Base-by-base conservation (phyloP, 2,888 invertebrate genomes). In the Caenorhabditis sp. region DNA sequence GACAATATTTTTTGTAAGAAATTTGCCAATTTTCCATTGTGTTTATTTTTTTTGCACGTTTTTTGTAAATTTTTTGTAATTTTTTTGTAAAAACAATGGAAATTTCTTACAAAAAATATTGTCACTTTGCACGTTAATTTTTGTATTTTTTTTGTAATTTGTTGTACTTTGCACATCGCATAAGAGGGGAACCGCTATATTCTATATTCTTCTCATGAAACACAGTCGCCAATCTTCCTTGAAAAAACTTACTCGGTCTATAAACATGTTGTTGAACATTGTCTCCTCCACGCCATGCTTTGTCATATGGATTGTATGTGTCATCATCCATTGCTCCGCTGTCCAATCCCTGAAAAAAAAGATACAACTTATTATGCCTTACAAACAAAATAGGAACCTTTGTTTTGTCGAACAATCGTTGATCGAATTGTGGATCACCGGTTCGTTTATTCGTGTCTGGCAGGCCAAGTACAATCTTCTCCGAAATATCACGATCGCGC, bases 221-320 rank as follows among this genome's bases (percentile, higher is more conserved):
- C n/a, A n/a, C n/a, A n/a, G n/a, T n/a, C n/a, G n/a, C n/a, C n/a
- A n/a, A n/a, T n/a, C n/a, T n/a, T n/a, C n/a, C n/a, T n/a, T n/a
- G n/a, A 26, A 63, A 31, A 36, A 57, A 77, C 79, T 74, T 92
- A 60, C 92, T 92, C 0, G 95, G 95, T 52, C 95, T 90, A 89
- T 96, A 96, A 67, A 99, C 92, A 88, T 95, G 94, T 49, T 93
- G 92, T 0, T 93, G 94, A 70, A 97, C 91, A 0, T 92, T 92
- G 82, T 93, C 93, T 36, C 93, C 92, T 83, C 94, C 93, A 65
- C 97, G 92, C 99, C 97, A 99, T 0, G 99, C 95, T 88, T 95
- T 95, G 89, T 97, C 97, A 87, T 99, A 99, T 0, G 97, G 96
- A 88, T 93, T 95, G 90, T 99, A 99, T 0, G 93, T 93, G 85